A percentile compares a stretch with the other conserved stretches of the same genome.
Evolutionary conservation across 2,888 invertebrate genomes (phyloP).

Genomic region (Hemistola chrysoprasaria): DNA sequence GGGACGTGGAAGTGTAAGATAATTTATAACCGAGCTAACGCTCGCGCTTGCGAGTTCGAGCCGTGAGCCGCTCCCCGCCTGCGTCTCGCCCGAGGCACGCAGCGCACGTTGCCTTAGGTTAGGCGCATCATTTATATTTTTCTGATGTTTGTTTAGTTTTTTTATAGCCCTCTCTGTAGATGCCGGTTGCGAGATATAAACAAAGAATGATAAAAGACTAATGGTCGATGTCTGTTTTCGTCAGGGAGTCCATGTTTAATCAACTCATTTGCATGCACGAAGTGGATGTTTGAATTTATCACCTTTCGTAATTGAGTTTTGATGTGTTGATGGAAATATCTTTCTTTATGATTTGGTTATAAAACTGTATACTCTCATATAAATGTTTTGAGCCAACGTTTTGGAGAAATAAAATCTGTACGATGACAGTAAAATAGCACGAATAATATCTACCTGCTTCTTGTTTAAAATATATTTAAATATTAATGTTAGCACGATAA

Average conservation of each 20-base stretch:
- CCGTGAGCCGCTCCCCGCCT: slow-evolving; percentile 39
- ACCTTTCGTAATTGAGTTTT: slow-evolving; percentile 58
- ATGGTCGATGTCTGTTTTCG: slow-evolving; percentile 70
- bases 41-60: slow-evolving; percentile 37
- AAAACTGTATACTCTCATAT: slow-evolving; percentile 49
- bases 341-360: slow-evolving; percentile 51
- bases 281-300: slow-evolving; percentile 63
- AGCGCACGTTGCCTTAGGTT: slow-evolving; percentile 68
- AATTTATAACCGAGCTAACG: slow-evolving; percentile 72
- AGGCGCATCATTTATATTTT: slow-evolving; percentile 80
- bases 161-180: slow-evolving; percentile 64
- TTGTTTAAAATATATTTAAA: slow-evolving; percentile 3
- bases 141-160: slow-evolving; percentile 73
- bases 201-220: slow-evolving; percentile 77
- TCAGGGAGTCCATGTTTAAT: slow-evolving; percentile 72
- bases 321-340: slow-evolving; percentile 56
- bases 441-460: slow-evolving; percentile 1
- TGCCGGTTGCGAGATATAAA: slow-evolving; percentile 66
- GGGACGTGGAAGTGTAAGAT: slow-evolving; percentile 70
- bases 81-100: slow-evolving; percentile 42
- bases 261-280: slow-evolving; percentile 67
- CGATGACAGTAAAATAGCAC: slow-evolving; percentile 19
- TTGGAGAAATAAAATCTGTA: slow-evolving; percentile 17
- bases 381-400: slow-evolving; percentile 32
- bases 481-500: neutral